A percentile compares a stretch with the other conserved stretches of the same genome.
Conservation (phyloP, 2,797 vertebrate genomes). For the Poeciliopsis gracilis region DNA sequence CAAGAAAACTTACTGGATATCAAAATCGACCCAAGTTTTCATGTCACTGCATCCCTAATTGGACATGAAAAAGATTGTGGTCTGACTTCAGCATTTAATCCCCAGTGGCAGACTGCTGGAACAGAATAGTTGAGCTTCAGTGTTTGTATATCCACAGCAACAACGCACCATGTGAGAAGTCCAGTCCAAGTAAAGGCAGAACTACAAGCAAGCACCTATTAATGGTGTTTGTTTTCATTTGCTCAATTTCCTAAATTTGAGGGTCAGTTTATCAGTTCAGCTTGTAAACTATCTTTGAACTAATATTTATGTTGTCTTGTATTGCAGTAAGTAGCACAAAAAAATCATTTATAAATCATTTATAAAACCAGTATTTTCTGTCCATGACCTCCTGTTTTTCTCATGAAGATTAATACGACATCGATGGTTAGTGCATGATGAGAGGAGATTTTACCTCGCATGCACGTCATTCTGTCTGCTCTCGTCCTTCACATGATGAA, state of each 20-base stretch:
- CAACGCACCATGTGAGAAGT: background rate
- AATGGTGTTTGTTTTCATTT: background rate
- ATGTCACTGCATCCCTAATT: too few relatives aligned
- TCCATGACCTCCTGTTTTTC: background rate
- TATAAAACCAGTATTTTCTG: slow-evolving; percentile 5
- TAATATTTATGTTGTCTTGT: background rate
- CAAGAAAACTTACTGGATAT: too few relatives aligned
- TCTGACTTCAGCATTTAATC: background rate
- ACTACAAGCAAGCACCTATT: background rate
- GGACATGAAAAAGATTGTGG: too few relatives aligned
- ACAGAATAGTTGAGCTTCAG: background rate
- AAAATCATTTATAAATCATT: background rate
- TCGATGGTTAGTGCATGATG: slow-evolving; percentile 5
- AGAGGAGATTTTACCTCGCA: slow-evolving; percentile 14
- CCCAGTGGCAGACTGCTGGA: background rate
- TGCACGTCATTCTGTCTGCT: slow-evolving; percentile 44
- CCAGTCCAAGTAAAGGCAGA: background rate
- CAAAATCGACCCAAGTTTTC: too few relatives aligned
- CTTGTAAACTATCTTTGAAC: background rate
- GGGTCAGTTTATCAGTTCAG: background rate
- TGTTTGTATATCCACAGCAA: too few relatives aligned
- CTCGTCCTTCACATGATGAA: slow-evolving; percentile 61
- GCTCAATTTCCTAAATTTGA: background rate
- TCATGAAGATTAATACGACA: slow-evolving; percentile 45
- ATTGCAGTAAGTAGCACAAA: background rate